Base-by-base conservation (phyloP, 2,113 vertebrate genomes). In the Alethe diademata region DNA sequence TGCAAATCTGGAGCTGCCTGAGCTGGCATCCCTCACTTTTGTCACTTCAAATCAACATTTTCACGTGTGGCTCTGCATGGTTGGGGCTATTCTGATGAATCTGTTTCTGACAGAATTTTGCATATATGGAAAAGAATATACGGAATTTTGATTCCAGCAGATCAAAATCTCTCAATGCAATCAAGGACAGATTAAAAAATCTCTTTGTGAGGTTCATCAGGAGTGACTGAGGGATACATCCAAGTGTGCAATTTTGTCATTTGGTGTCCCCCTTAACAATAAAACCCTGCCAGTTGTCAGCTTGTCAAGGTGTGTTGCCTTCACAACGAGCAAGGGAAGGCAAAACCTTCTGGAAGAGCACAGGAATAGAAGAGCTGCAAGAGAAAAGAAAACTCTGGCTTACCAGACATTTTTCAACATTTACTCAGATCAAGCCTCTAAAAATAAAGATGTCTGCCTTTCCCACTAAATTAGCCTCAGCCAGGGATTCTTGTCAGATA, bases 361-460 rank as follows among this genome's bases (percentile, higher is more conserved):
- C 40, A 11, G 38, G 53, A 76, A 78, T 16, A 87, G 70, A 84
- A 89, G 61, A 69, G 89, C 56, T 86, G 62, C 15, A 23, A 88
- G 61, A 93, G 80, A 33, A 84, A 66, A 65, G 67, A 26, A 88
- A 93, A 83, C 48, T 56, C 88, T 67, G 47, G 7, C 17, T 88
- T 36, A 31, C 24, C 6, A 4, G 31, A 26, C 2, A 12, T 93
- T 93, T 88, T 73, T 79, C 72, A 78, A 42, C 29, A 40, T 90
- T 86, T 83, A 60, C 74, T 67, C 38, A 67, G 72, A 80, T 88
- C 47, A 71, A 45, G 35, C 4, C 88, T 40, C 92, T 92, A 94
- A 90, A 96, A 92, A 94, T 94, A 93, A 90, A 48, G 89, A 83
- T 71, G 31, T 74, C 85, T 96, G 43, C 90, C 70, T 96, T 94